Conservation (phyloP, 1,140 invertebrate genomes). For the Thaumetopoea pityocampa region DNA sequence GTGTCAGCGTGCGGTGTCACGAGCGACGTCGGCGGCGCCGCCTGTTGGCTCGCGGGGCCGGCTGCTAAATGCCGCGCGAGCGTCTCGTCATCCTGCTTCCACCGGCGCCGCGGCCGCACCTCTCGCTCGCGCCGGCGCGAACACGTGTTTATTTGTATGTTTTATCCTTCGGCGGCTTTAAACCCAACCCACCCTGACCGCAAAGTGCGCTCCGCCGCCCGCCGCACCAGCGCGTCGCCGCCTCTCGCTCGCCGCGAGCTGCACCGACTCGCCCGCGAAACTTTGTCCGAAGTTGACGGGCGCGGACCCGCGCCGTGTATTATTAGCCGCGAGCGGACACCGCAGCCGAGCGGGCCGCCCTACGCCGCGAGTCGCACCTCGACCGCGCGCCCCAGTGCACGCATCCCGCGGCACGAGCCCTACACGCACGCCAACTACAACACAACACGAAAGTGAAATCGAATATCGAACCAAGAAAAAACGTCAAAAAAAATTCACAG, state of each 20-base stretch:
- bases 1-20: not conserved
- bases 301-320: slow-evolving; percentile 69
- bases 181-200: slow-evolving; percentile 76
- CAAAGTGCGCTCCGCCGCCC: slow-evolving; percentile 71
- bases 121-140: slow-evolving; percentile 75
- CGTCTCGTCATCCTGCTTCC: slow-evolving; percentile 50
- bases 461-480: slow-evolving; percentile 33
- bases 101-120: slow-evolving; percentile 34
- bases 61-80: slow-evolving; percentile 73
- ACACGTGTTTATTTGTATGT: slow-evolving; percentile 78
- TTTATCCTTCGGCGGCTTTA: slow-evolving; percentile 78
- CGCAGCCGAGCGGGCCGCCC: slow-evolving; percentile 42
- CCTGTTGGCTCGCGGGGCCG: slow-evolving; percentile 38
- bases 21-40: slow-evolving; percentile 28
- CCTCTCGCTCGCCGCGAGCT: slow-evolving; percentile 61
- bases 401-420: slow-evolving; percentile 34
- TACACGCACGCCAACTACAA: slow-evolving; percentile 20
- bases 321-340: slow-evolving; percentile 65
- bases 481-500: slow-evolving; percentile 22
- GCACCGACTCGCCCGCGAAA: slow-evolving; percentile 67
- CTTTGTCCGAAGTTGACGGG: slow-evolving; percentile 70
- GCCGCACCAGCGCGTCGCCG: slow-evolving; percentile 64
- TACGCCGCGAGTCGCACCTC: slow-evolving; percentile 46
- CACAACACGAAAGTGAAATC: slow-evolving; percentile 27
- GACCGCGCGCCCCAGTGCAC: slow-evolving; percentile 48